These are phyloP conservation scores for Cephus pygmeus DNA, from an alignment of 2,888 invertebrate genomes.

Conservation along the genomic window DNA sequence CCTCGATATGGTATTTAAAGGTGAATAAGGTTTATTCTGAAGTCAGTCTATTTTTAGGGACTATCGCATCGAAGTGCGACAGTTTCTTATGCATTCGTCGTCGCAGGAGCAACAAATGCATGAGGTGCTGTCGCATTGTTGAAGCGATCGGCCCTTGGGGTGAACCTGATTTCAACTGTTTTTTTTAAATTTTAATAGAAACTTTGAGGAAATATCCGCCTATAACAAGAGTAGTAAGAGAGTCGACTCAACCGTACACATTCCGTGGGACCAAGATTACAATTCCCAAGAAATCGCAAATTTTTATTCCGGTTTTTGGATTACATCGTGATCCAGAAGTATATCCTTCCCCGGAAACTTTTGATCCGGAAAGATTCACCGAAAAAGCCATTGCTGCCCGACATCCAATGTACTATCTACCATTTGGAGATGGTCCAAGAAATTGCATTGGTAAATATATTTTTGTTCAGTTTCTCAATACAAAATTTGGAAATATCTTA, in stretches of 20 bases:
- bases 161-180: too few relatives aligned
- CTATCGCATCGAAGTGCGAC: too few relatives aligned
- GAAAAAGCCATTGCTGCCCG: constrained; percentile 36
- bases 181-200: constrained; percentile 49
- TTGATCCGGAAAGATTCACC: constrained; percentile 51
- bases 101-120: too few relatives aligned
- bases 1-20: constrained; percentile 60
- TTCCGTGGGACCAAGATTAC: constrained; percentile 42
- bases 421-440: constrained; percentile 57
- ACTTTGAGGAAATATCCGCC: constrained; percentile 67
- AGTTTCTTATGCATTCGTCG: too few relatives aligned
- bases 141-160: too few relatives aligned
- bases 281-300: constrained; percentile 31
- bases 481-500: not conserved
- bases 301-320: constrained; percentile 39
- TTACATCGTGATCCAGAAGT: constrained; percentile 44
- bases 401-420: constrained; percentile 45
- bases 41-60: not conserved
- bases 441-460: constrained; percentile 52
- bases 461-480: too few relatives aligned
- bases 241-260: constrained; percentile 46
- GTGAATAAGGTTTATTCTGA: constrained; percentile 36
- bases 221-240: constrained; percentile 50
- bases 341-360: constrained; percentile 50
- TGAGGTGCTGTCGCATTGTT: too few relatives aligned